A percentile compares a stretch with the other conserved stretches of the same genome.
phyloP scores from a whole-genome alignment of 2,888 invertebrate genomes.

The Lutraria lutraria region DNA sequence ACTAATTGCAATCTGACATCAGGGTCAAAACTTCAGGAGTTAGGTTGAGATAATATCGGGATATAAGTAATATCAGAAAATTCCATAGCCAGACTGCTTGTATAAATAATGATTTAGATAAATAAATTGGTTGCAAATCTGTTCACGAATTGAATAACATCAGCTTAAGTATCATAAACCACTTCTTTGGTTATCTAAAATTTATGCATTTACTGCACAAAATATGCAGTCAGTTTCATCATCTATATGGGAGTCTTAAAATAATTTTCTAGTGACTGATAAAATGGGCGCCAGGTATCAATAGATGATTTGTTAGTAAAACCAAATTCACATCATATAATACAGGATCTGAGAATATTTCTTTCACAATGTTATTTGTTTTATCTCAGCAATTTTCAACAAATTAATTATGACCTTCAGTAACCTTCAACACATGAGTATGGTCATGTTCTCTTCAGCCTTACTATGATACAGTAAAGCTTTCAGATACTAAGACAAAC shows the following conservation, averaged over 20 bases:
- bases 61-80: constrained; percentile 27
- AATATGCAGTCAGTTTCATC: not conserved
- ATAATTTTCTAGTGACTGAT: no score
- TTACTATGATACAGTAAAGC: no score
- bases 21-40: constrained; percentile 1
- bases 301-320: no score
- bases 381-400: no score
- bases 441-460: no score
- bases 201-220: not conserved
- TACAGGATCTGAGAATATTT: no score
- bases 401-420: no score
- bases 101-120: constrained; percentile 8
- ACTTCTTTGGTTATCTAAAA: not conserved
- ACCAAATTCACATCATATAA: no score
- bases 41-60: not conserved
- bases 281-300: no score
- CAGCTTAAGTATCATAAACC: not conserved
- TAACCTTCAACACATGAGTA: no score
- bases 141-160: not conserved
- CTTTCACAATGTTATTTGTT: no score
- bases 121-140: constrained; percentile 3
- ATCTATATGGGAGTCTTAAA: not conserved
- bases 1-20: constrained; percentile 42
- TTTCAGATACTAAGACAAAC: no score
- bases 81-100: not conserved